Evolutionary conservation across 2,113 vertebrate genomes (phyloP).

Genomic region (Pungitius pungitius): DNA sequence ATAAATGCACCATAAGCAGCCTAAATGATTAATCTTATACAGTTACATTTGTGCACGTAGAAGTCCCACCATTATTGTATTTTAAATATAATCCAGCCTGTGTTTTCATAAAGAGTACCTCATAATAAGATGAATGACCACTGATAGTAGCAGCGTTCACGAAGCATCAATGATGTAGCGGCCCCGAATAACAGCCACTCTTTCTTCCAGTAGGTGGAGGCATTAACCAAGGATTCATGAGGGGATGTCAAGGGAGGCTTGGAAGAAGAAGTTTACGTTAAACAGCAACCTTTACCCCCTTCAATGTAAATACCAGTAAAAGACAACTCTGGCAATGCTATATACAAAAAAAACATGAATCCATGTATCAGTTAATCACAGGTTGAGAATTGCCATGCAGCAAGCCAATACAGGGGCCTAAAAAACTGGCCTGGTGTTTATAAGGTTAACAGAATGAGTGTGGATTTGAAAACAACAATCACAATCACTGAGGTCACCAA

Average conservation of each 20-base stretch:
- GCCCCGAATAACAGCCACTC: constrained; percentile 11
- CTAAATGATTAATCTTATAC: not conserved
- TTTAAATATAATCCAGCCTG: not conserved
- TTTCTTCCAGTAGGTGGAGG: constrained; percentile 62
- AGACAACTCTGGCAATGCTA: not conserved
- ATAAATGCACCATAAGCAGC: not conserved
- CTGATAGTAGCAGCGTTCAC: not conserved
- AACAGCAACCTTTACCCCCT: not conserved
- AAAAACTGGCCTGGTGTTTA: too few relatives aligned
- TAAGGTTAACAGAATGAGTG: not conserved
- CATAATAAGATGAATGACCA: not conserved
- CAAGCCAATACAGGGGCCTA: constrained; percentile 2
- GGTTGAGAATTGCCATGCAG: constrained; percentile 14
- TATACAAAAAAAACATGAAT: not conserved
- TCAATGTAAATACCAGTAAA: not conserved
- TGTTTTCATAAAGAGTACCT: not conserved
- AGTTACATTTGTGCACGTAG: not conserved
- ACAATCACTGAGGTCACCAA: constrained; percentile 32
- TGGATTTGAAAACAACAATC: constrained; percentile 21
- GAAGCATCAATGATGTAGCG: not conserved
- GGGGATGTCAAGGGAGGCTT: not conserved
- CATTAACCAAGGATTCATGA: constrained; percentile 46
- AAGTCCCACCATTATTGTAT: not conserved
- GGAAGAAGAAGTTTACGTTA: not conserved
- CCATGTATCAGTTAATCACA: not conserved